Base-by-base conservation (phyloP, 2,888 invertebrate species). In the Stenodema calcarata region DNA sequence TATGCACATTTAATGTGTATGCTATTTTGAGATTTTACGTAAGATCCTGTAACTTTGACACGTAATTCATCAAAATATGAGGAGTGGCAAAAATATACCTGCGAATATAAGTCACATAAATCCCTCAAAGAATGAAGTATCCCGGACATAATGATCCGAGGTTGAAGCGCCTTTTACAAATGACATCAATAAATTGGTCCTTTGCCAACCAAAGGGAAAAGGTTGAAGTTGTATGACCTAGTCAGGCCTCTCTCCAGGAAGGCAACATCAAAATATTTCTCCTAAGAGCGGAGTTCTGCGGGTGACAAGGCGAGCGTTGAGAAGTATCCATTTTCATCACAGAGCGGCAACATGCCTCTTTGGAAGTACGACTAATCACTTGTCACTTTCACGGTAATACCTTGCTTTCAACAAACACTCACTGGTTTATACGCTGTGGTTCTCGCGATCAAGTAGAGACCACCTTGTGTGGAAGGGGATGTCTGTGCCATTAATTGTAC, bases 271-370 rank as follows among this genome's bases (percentile, higher is more conserved):
- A 62, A 62, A 62, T 62, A 62, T 62, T 23, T 62, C 62, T 7
- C 23, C 23, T 23, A 2, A 35, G 62, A 23, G 23, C 23, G 1
- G 62, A 62, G 62, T 62, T 62, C 62, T 62, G 62, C 62, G 23
- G 62, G 23, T 62, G 62, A 62, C 62, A 62, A 62, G 62, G 62
- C 62, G 27, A 23, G 62, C 18, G 62, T 18, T 62, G 62, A 62
- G 62, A 62, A 62, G 62, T 62, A 62, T 62, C 62, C 62, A 62
- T 62, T 62, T 62, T 62, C 62, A 62, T 62, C 62, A 62, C 62
- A 23, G 18, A 62, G 62, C 62, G 62, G 23, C 11, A 62, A 62
- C 62, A 62, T 23, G 62, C 62, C 62, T 9, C 18, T 18, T 62
- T 62, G 62, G 62, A 62, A 62, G 62, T 62, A 18, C 62, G 23